Evolutionary conservation across 2,888 invertebrate species (phyloP), one percentile per base, ranked within the genome.

Genomic region (Nemoura dubitans): DNA sequence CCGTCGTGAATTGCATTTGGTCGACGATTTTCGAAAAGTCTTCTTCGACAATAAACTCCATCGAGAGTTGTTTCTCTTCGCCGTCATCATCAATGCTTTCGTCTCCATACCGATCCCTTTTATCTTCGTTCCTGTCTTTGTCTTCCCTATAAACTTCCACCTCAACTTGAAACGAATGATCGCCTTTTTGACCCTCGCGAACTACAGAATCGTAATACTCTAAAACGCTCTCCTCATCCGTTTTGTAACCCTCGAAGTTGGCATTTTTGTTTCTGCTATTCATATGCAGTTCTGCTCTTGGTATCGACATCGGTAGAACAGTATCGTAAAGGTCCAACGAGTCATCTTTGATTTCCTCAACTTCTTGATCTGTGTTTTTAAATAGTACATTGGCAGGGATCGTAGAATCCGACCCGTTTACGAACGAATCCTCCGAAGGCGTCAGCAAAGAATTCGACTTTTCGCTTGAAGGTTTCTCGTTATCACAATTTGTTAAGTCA

Each of bases 171-270:
- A 83, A 83, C 27, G 83, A 83, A 25, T 83, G 30, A 2, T 81
- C 16, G 3, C 84, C 42, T 16, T 36, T 86, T 77, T 86, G 85
- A 0, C 81, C 83, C 16, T 87, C 87, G 21, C 81, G 83, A 0
- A 87, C 87, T n/a, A 88, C 85, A n/a, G 88, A 29, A 29, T 88
- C 88, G 42, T 88, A 88, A 43, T 87, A 88, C 0, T 85, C 85
- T 78, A 87, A 76, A 28, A 77, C 86, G 25, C 84, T 76, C 43
- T 86, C 87, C 30, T 86, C 87, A 14, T 76, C 86, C 2, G 82
- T 83, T 26, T 43, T 36, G 10, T 27, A 36, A n/a, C 43, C 86
- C 7, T 43, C 86, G n/a, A 42, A 26, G 27, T 27, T 27, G 16
- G 43, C 25, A n/a, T 43, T 78, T 25, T 78, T 78, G 27, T 78